These are phyloP conservation scores for Papilio helenus DNA, from an alignment of 1,140 invertebrate genomes.

Conservation along the genomic window DNA sequence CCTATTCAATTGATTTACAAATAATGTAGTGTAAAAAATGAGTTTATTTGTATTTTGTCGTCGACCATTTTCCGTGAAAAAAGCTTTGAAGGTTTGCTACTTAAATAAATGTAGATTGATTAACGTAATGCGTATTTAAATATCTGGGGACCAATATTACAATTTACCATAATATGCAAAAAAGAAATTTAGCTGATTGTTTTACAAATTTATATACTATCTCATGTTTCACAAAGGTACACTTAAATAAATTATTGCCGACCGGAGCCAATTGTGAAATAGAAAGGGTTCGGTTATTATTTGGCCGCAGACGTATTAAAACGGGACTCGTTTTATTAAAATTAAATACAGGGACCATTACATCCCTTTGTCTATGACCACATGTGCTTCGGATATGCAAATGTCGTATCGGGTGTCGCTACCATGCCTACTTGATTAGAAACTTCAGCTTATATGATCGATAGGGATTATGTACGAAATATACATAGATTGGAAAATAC, in stretches of 20 bases:
- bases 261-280: slow-evolving; percentile 68
- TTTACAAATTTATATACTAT: slow-evolving; percentile 31
- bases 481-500: neutral
- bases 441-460: slow-evolving; percentile 25
- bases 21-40: too few species aligned
- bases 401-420: slow-evolving; percentile 74
- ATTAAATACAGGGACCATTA: slow-evolving; percentile 78
- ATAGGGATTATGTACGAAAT: neutral
- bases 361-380: slow-evolving; percentile 77
- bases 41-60: too few species aligned
- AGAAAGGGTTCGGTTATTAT: slow-evolving; percentile 74
- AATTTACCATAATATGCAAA: neutral
- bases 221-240: slow-evolving; percentile 43
- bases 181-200: slow-evolving; percentile 25
- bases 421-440: slow-evolving; percentile 58
- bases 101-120: neutral
- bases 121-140: neutral
- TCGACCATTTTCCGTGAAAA: too few species aligned
- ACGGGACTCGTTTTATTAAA: slow-evolving; percentile 78
- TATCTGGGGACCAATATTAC: neutral
- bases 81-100: neutral
- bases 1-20: too few species aligned
- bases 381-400: slow-evolving; percentile 81
- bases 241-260: slow-evolving; percentile 46
- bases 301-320: slow-evolving; percentile 76